Conservation (phyloP, 30 jellyfish, hydroid and myxozoan genomes). For the Clytia hemisphaerica region DNA sequence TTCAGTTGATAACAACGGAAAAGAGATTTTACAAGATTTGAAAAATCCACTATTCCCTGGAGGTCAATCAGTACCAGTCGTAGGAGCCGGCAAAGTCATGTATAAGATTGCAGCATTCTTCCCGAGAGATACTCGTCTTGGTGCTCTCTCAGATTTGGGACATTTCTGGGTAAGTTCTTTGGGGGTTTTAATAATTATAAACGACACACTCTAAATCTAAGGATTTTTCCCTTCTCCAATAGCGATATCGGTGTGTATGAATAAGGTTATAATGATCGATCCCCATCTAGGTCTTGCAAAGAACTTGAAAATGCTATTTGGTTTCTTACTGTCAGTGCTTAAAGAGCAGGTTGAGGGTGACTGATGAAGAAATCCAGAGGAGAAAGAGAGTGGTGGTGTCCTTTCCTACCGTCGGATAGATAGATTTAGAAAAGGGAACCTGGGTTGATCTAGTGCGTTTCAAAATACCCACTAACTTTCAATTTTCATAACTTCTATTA, state of each 20-base stretch:
- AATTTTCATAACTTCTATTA: too few relatives aligned
- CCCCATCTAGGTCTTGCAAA: neutral
- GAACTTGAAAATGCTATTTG: neutral
- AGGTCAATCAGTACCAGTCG: slow-evolving; percentile 63
- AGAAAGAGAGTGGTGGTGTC: too few relatives aligned
- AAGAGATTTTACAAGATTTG: slow-evolving; percentile 37
- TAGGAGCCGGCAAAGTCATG: slow-evolving; percentile 75
- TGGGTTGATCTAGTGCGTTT: too few relatives aligned
- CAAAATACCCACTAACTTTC: too few relatives aligned
- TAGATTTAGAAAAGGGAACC: too few relatives aligned
- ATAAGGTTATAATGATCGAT: neutral
- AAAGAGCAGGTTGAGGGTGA: too few relatives aligned
- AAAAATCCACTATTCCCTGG: slow-evolving; percentile 89
- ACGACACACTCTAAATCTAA: neutral
- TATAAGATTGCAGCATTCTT: slow-evolving; percentile 77
- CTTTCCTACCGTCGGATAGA: too few relatives aligned
- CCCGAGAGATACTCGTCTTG: slow-evolving; percentile 62
- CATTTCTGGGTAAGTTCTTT: slow-evolving; percentile 48
- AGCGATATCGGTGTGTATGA: neutral
- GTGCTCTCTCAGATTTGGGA: slow-evolving; percentile 69
- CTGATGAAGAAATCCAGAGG: too few relatives aligned
- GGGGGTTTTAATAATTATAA: too few relatives aligned
- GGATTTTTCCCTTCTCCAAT: too few relatives aligned
- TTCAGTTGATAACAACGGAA: slow-evolving; percentile 22
- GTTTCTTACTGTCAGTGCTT: too few relatives aligned